Conservation (phyloP, 2,113 vertebrate genomes). For the Pagrus major region DNA sequence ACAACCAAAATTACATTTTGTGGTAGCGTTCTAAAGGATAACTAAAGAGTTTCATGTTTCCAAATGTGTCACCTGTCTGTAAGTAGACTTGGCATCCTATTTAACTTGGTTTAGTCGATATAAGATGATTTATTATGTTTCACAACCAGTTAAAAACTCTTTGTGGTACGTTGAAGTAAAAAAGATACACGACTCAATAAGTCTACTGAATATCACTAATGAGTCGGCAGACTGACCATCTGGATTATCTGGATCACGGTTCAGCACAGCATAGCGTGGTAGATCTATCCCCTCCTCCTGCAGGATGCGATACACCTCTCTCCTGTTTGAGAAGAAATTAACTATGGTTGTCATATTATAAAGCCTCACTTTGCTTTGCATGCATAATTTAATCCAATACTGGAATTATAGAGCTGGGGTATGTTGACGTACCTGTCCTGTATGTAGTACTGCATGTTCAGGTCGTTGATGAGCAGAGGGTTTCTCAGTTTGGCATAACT, state of each 20-base stretch:
- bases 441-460: conserved; percentile 99
- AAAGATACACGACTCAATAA: neutral
- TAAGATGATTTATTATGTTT: too few species aligned
- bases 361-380: neutral
- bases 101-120: too few species aligned
- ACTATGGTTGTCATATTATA: neutral
- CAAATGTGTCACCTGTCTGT: too few species aligned
- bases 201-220: neutral
- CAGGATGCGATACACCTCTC: conserved; percentile 98
- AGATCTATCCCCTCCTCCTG: conserved; percentile 98
- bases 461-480: conserved; percentile 96
- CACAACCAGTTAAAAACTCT: too few species aligned
- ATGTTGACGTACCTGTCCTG: conserved; percentile 90
- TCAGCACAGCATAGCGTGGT: conserved; percentile 96
- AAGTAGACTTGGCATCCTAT: too few species aligned
- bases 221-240: conserved; percentile 86
- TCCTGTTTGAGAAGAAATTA: conserved; percentile 79
- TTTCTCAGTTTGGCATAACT: conserved; percentile 96
- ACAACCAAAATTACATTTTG: too few species aligned
- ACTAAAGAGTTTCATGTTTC: too few species aligned
- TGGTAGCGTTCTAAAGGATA: too few species aligned
- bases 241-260: conserved; percentile 95
- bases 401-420: neutral
- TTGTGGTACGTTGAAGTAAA: too few species aligned
- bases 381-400: neutral